Conservation (phyloP, 2,888 invertebrate genomes). For the Rotaria sp. region DNA sequence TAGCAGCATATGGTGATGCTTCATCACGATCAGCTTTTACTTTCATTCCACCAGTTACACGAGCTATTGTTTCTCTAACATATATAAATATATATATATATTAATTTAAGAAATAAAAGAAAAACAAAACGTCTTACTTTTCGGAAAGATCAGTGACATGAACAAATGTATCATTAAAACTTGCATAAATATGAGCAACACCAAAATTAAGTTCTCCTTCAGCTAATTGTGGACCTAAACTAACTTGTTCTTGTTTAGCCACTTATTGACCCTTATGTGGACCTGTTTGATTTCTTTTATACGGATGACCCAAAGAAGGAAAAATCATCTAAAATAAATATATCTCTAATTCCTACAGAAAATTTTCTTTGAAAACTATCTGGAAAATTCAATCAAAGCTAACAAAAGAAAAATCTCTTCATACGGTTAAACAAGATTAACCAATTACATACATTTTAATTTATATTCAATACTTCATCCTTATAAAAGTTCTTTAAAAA, state of each 20-base stretch:
- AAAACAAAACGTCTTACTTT: slow-evolving; percentile 20
- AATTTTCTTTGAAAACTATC: too few species aligned
- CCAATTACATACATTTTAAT: neutral
- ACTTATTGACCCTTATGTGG: slow-evolving; percentile 37
- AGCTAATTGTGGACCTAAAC: slow-evolving; percentile 61
- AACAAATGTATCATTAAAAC: slow-evolving; percentile 99
- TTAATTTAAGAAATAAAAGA: neutral
- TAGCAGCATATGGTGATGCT: slow-evolving; percentile 98
- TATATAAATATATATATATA: neutral
- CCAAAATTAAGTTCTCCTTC: slow-evolving; percentile 97
- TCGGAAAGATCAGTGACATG: slow-evolving; percentile 98
- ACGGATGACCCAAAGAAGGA: too few species aligned
- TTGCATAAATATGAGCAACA: slow-evolving; percentile 97
- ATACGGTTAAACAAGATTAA: neutral
- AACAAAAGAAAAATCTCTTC: too few species aligned
- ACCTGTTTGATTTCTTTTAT: too few species aligned
- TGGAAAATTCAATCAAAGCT: too few species aligned
- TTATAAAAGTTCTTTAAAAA: neutral
- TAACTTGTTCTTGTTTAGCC: slow-evolving; percentile 39
- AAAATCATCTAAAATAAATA: too few species aligned
- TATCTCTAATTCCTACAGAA: too few species aligned
- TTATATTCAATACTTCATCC: neutral
- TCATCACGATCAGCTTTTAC: slow-evolving; percentile 99
- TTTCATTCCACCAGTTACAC: slow-evolving; percentile 89
- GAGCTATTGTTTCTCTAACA: slow-evolving; percentile 60